Evolutionary conservation across 2,113 vertebrate species (phyloP).

Genomic region (Periophthalmus modestus): DNA sequence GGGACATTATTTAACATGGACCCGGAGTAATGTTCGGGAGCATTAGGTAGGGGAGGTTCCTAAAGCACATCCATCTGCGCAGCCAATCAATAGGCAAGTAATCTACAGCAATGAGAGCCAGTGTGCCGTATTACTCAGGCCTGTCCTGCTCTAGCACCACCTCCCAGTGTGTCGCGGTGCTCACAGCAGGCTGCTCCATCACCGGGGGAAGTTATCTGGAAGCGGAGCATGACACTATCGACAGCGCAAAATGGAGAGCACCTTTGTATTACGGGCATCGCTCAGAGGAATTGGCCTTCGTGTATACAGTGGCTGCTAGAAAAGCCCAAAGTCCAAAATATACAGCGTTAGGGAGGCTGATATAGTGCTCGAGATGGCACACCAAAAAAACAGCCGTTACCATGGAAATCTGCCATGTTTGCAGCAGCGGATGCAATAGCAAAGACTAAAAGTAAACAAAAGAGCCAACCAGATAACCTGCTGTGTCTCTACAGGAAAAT

Average conservation of each 20-base stretch:
- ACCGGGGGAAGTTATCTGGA: slow-evolving; percentile 61
- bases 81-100: slow-evolving; percentile 81
- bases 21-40: slow-evolving; percentile 72
- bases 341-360: slow-evolving; percentile 14
- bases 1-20: slow-evolving; percentile 76
- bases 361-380: too few relatives aligned
- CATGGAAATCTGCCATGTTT: too few relatives aligned
- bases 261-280: slow-evolving; percentile 50
- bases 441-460: too few relatives aligned
- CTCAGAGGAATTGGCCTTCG: slow-evolving; percentile 36
- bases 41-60: slow-evolving; percentile 72
- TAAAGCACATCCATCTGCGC: slow-evolving; percentile 78
- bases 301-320: slow-evolving; percentile 31
- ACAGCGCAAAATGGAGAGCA: slow-evolving; percentile 44
- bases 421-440: too few relatives aligned
- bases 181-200: slow-evolving; percentile 49
- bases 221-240: slow-evolving; percentile 51
- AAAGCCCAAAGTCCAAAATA: slow-evolving; percentile 24
- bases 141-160: slow-evolving; percentile 54
- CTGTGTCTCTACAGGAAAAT: too few relatives aligned
- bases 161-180: slow-evolving; percentile 44
- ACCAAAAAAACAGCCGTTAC: too few relatives aligned
- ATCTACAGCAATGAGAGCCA: slow-evolving; percentile 74
- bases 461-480: too few relatives aligned
- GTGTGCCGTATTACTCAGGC: slow-evolving; percentile 69